Base-by-base conservation (phyloP, 2,888 invertebrate genomes). In the Chironomus tentans region DNA sequence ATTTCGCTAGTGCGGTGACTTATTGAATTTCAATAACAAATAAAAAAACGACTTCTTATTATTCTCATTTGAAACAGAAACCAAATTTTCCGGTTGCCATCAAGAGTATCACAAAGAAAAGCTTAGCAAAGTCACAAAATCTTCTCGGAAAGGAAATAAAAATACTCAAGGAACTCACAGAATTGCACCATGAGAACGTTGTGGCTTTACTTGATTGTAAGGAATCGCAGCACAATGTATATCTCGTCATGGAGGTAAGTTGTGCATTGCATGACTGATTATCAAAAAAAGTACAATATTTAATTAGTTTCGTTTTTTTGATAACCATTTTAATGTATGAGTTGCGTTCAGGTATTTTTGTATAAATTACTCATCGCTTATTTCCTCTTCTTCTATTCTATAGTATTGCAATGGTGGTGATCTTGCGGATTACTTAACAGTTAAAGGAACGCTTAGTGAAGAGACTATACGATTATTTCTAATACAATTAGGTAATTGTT, bases 331-430 rank as follows among this genome's bases (percentile, higher is more conserved):
- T 80, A 28, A 80, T 77, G 80, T 79, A 38, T 10, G 38, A 38
- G 38, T 38, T 10, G 38, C 38, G 38, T 38, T 38, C 38, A 10
- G 38, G 38, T 38, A 38, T 38, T 38, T 38, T 38, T 38, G 38
- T 38, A 38, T 38, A 10, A 38, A 38, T 38, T 38, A 38, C 38
- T 38, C 38, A 38, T 38, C 38, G 10, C 2, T 38, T 38, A 38
- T 10, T 38, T 38, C 38, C 38, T 38, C 38, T 10, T 38, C 2
- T 81, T 81, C 83, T 81, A 78, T 87, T 88, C 78, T 95, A 5
- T 5, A 65, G 93, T 98, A 95, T 85, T 99, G 99, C 87, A 99
- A 99, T 88, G 98, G 98, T 70, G 98, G 99, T 22, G 99, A 99
- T 85, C 87, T 99, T 84, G 97, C 98, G 21, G 99, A 99, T 86